Conservation (phyloP, 2,888 invertebrate genomes). For the Ormyrus labotus region DNA sequence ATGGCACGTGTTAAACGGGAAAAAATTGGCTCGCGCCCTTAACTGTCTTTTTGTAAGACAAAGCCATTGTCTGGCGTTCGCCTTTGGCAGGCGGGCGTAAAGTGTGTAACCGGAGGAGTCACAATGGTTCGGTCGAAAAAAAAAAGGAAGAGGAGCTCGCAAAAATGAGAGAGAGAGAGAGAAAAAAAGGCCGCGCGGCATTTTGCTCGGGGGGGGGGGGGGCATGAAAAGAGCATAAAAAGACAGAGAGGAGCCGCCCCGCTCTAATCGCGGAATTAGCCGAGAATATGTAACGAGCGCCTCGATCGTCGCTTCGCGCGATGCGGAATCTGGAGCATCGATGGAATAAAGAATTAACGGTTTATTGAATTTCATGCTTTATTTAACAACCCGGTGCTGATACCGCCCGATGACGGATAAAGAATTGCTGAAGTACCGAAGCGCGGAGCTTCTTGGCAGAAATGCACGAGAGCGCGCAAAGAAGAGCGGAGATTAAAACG, state of each 20-base stretch:
- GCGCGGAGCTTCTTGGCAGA: no score
- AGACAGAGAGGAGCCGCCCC: no score
- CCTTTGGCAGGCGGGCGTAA: slow-evolving; percentile 13
- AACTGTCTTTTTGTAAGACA: background rate
- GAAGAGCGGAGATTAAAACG: no score
- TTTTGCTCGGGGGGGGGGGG: no score
- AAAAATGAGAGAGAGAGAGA: background rate
- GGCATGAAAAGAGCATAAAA: slow-evolving; percentile 1
- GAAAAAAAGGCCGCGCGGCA: background rate
- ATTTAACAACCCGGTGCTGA: no score
- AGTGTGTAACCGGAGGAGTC: background rate
- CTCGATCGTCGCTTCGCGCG: background rate
- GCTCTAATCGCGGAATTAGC: slow-evolving; percentile 11
- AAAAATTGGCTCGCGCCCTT: background rate
- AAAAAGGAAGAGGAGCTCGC: background rate
- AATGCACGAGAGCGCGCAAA: no score
- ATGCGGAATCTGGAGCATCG: slow-evolving; percentile 5
- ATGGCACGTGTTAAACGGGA: background rate
- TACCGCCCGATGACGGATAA: no score
- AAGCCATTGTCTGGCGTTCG: background rate
- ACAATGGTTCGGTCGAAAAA: slow-evolving; percentile 19
- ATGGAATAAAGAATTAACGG: background rate
- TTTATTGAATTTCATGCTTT: background rate
- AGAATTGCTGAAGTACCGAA: no score
- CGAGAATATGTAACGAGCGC: background rate